Evolutionary conservation across 2,113 vertebrate species (phyloP).

Genomic region (Regulus satrapa): DNA sequence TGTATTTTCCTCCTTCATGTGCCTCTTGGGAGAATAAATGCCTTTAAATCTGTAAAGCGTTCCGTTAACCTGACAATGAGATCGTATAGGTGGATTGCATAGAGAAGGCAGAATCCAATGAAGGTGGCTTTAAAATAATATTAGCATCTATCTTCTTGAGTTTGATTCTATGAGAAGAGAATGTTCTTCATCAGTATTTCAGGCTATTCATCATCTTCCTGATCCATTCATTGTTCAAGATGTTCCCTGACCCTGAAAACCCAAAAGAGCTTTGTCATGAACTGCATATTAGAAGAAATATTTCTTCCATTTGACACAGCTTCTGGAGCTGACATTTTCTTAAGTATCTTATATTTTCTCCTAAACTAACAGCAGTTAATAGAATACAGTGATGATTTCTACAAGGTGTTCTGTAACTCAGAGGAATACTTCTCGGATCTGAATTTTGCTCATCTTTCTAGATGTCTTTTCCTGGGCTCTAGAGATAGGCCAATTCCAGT

Average conservation of each 20-base stretch:
- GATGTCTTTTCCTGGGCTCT: background rate
- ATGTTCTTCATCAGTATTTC: background rate
- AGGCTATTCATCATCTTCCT: background rate
- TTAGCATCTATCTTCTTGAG: background rate
- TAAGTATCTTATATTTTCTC: background rate
- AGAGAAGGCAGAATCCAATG: background rate
- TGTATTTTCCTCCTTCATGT: slow-evolving; percentile 14
- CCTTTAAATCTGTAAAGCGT: background rate
- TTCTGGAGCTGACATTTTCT: background rate
- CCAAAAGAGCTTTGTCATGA: background rate
- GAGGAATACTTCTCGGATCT: background rate
- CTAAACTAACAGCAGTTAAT: slow-evolving; percentile 20
- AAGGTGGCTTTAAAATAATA: slow-evolving; percentile 6
- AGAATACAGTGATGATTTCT: background rate
- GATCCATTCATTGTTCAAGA: background rate
- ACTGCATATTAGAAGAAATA: background rate
- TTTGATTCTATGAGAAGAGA: background rate
- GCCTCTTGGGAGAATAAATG: slow-evolving; percentile 9
- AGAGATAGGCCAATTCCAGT: background rate
- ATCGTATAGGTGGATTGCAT: background rate
- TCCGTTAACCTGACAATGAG: slow-evolving; percentile 30
- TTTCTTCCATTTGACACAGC: background rate
- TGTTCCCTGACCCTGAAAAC: background rate
- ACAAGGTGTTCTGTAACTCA: background rate
- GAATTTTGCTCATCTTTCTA: background rate